Conservation (phyloP, 2,797 vertebrate genomes). For the Spondyliosoma cantharus region DNA sequence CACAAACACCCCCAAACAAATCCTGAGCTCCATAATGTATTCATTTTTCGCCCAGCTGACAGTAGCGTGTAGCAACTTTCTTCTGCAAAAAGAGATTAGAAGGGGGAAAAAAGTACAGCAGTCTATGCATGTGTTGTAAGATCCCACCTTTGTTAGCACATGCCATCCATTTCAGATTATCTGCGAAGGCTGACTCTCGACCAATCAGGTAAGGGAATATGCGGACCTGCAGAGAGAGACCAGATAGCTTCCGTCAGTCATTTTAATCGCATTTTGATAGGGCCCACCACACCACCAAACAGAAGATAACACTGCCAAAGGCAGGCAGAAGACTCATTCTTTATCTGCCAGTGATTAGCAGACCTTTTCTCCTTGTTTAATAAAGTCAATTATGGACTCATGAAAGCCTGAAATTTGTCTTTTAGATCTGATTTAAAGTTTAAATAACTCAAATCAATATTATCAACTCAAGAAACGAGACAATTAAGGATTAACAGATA, state of each 20-base stretch:
- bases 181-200: constrained; percentile 96
- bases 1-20: constrained; percentile 29
- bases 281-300: constrained; percentile 34
- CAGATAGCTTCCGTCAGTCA: constrained; percentile 76
- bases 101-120: background rate
- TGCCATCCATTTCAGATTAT: constrained; percentile 99
- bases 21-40: constrained; percentile 26
- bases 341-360: constrained; percentile 65
- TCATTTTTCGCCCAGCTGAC: constrained; percentile 12
- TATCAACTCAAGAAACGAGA: constrained; percentile 28
- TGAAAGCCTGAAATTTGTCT: constrained; percentile 18
- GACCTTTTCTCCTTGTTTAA: constrained; percentile 41
- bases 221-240: constrained; percentile 87
- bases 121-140: constrained; percentile 16
- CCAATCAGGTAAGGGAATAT: constrained; percentile 99
- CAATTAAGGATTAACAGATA: constrained; percentile 26
- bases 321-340: constrained; percentile 21
- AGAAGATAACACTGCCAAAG: constrained; percentile 64
- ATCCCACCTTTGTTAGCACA: constrained; percentile 98
- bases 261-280: constrained; percentile 74
- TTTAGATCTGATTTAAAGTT: constrained; percentile 46
- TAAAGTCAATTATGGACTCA: constrained; percentile 29
- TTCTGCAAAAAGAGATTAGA: constrained; percentile 34
- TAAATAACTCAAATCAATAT: constrained; percentile 16
- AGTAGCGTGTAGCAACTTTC: constrained; percentile 26